Evolutionary conservation across 2,113 vertebrate genomes (phyloP).

Genomic region (Microtus ochrogaster): DNA sequence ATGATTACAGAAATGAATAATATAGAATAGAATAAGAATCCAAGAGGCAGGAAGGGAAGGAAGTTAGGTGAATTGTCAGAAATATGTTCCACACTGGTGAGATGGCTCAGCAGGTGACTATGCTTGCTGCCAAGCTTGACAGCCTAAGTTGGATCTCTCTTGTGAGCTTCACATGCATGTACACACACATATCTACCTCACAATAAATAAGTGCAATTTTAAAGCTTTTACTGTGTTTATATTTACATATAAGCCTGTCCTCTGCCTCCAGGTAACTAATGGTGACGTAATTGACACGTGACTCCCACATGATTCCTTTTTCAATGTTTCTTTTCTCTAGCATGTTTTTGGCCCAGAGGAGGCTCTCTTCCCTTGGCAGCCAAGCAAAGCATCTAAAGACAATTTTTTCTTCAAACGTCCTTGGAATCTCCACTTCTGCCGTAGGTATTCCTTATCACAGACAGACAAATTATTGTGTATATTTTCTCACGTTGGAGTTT

Average conservation of each 20-base stretch:
- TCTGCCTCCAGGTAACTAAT: background rate
- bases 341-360: conserved; percentile 85
- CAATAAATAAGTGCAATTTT: background rate
- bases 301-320: conserved; percentile 59
- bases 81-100: background rate
- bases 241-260: conserved; percentile 31
- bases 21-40: background rate
- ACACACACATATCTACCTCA: background rate
- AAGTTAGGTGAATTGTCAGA: background rate
- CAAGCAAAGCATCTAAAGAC: conserved; percentile 79
- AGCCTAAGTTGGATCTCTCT: background rate
- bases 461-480: conserved; percentile 11
- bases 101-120: background rate
- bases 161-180: background rate
- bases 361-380: conserved; percentile 75
- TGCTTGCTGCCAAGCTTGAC: background rate
- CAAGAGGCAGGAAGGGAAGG: too few relatives aligned
- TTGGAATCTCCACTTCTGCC: conserved; percentile 79
- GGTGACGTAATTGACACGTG: background rate
- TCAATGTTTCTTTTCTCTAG: conserved; percentile 78
- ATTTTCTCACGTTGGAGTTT: background rate
- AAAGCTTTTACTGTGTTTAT: conserved; percentile 4
- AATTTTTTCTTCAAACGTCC: conserved; percentile 78
- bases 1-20: background rate
- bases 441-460: conserved; percentile 85